Evolutionary conservation across 2,797 vertebrate genomes (phyloP), one percentile per base, ranked within the genome.

Genomic region (Pseudotriccus pelzelni): DNA sequence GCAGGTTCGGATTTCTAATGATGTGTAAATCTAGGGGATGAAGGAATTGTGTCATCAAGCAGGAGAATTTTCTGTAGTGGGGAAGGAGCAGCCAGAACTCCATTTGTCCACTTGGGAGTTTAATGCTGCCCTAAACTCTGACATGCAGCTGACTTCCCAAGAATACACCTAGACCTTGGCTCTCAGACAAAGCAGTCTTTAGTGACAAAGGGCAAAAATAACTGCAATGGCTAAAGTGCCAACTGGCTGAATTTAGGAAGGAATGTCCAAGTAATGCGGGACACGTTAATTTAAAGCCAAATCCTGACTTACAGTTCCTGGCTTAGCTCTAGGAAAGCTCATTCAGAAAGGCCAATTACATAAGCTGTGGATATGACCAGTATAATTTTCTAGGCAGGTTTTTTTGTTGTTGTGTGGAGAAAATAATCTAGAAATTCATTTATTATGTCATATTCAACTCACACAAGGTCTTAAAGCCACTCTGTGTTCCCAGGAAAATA

Each of bases 31-130:
- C 89, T 84, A 75, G 30, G 64, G 66, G 88, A 96, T 96, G 94
- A 97, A 97, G 94, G 89, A 91, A 94, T 66, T 87, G 81, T 96
- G 96, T 97, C 97, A 97, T 94, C 94, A 90, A 76, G 89, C 84
- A 91, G 87, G 67, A 96, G 74, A 70, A 36, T 94, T 94, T 96
- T 95, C 91, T 82, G 30, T 13, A 87, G 64, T 21, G 60, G 74
- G 44, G 63, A 95, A 93, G 59, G 44, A 85, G 37, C 63, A 92
- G 84, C 67, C 49, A 23, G 32, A 78, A 53, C 59, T 91, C 59
- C 4, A 1, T 91, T 90, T 76, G 77, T 76, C 75, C 87, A 64
- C 23, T 49, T 39, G 60, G 62, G 69, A 43, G 6, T 77, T 41
- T 47, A 88, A 73, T 12, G 10, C 84, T 86, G 62, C 80, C 87